Base-by-base conservation (phyloP, 1,140 invertebrate species). In the Notospermus geniculatus region DNA sequence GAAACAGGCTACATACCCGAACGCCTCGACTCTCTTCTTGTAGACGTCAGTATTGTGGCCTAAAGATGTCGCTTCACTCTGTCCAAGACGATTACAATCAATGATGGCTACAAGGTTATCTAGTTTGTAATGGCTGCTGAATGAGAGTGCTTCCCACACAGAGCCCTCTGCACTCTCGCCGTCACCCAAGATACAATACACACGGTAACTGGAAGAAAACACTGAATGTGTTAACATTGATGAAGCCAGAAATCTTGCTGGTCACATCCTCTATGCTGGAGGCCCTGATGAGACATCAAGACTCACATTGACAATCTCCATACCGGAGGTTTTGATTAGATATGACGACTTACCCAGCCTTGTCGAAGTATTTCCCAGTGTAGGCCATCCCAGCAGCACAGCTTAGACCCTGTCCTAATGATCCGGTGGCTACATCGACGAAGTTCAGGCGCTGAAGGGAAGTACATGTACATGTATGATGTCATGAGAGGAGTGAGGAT, bases 101-200 rank as follows among this genome's bases (percentile, higher is more conserved):
- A 99, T 93, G 73, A 99, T 93, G 19, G 93, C 93, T 54, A 93
- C 93, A 2, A 99, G 84, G 84, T 99, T 99, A 80, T 98, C 94
- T 29, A 99, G 85, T 60, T 96, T 93, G 82, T 99, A 98, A 76
- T 90, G 86, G 54, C 91, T 90, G 43, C 94, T 91, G 83, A 99
- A 99, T 71, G 94, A 67, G 45, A 98, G 83, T 0, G 95, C 95
- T 83, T 99, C 97, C 97, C 97, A 99, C 63, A 99, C 88, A 17
- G 94, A 96, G 63, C 97, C 97, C 84, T 99, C 97, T 0, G 95
- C 94, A 71, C 92, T 91, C 84, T 99, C 97, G 23, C 97, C 97
- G 85, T 99, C 97, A 52, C 97, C 97, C 64, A 99, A 87, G 32
- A 99, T 72, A 72, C 94, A 97, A 80, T 92, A 99, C 0, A 94